These are phyloP conservation scores for Acromyrmex charruanus DNA, from an alignment of 1,140 invertebrate genomes.

Conservation along the genomic window DNA sequence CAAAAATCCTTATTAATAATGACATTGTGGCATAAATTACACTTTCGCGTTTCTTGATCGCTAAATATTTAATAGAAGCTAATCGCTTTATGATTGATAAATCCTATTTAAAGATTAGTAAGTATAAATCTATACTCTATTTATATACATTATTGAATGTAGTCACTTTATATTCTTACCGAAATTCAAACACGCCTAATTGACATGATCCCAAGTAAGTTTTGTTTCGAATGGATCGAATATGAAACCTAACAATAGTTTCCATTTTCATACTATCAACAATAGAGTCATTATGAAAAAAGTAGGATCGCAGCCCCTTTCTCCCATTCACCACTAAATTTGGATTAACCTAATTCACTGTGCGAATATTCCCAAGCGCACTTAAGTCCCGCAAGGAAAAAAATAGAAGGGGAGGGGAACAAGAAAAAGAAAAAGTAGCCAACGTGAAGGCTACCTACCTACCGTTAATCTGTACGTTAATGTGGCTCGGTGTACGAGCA, in stretches of 20 bases:
- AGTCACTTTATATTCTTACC: too few species aligned
- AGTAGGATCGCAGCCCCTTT: slow-evolving; percentile 4
- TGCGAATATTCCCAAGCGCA: slow-evolving; percentile 64
- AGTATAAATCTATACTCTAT: not conserved
- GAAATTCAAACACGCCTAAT: not conserved
- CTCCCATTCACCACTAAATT: slow-evolving; percentile 42
- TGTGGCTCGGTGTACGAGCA: not conserved
- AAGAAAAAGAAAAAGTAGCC: not conserved
- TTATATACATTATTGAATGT: not conserved
- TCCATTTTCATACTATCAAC: slow-evolving; percentile 39
- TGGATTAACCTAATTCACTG: slow-evolving; percentile 46
- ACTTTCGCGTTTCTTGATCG: not conserved
- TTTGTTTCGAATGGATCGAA: not conserved
- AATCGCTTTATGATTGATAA: not conserved
- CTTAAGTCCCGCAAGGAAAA: slow-evolving; percentile 37
- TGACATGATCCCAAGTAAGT: too few species aligned
- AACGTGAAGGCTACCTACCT: slow-evolving; percentile 39
- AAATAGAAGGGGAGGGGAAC: not conserved
- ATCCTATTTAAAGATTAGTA: not conserved
- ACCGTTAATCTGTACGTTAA: slow-evolving; percentile 64
- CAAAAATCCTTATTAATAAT: not conserved
- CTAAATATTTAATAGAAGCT: slow-evolving; percentile 2
- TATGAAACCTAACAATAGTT: slow-evolving; percentile 16
- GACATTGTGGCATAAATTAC: not conserved
- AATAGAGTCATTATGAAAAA: slow-evolving; percentile 24